Conservation (phyloP, 1,140 invertebrate genomes). For the Archivesica marissinica region DNA sequence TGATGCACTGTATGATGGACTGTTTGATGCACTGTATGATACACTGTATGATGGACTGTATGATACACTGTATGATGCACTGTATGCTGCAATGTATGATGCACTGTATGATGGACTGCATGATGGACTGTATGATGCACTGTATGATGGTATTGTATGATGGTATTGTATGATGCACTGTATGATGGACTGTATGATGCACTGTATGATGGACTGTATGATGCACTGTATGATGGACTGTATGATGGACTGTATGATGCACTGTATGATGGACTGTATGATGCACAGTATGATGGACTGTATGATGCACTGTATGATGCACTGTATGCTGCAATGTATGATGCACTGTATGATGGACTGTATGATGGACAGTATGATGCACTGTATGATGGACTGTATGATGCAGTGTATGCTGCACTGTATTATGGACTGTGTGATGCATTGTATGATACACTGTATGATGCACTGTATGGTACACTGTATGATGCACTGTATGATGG, state of each 20-base stretch:
- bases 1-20: conserved; percentile 63
- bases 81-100: no score
- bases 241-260: neutral
- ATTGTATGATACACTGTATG: no score
- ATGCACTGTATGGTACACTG: neutral
- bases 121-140: conserved; percentile 49
- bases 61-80: no score
- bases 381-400: neutral
- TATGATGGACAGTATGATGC: neutral
- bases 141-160: no score
- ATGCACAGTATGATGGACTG: conserved; percentile 5
- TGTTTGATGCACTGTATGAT: conserved; percentile 57
- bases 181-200: neutral
- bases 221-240: neutral
- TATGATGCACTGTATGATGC: neutral
- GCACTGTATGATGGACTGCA: conserved; percentile 58
- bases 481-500: no score
- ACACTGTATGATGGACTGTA: no score
- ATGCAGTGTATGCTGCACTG: no score
- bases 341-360: neutral
- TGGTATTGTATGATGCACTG: neutral
- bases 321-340: no score
- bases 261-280: conserved; percentile 5
- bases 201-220: neutral
- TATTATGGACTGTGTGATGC: no score